Conservation (phyloP, 1,140 invertebrate species). For the Procambarus virginalis region DNA sequence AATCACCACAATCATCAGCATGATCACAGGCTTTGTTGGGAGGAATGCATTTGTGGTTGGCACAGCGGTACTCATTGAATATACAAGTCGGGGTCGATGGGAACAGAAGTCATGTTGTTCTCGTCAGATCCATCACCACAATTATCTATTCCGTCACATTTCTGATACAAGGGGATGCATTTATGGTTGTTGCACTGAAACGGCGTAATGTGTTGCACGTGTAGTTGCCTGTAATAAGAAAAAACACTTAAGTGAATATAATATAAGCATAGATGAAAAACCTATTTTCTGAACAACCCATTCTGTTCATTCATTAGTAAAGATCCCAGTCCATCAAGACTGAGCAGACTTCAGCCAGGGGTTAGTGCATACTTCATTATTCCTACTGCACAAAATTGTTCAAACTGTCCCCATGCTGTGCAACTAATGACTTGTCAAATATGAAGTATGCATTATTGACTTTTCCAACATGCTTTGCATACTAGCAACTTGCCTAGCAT, state of each 20-base stretch:
- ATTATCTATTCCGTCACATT: slow-evolving; percentile 91
- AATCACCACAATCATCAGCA: slow-evolving; percentile 86
- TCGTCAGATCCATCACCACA: slow-evolving; percentile 95
- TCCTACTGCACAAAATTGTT: no score
- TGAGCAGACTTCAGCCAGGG: no score
- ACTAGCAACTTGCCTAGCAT: no score
- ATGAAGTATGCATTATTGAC: no score
- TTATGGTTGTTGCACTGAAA: slow-evolving; percentile 90
- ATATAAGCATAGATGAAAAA: no score
- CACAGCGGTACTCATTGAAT: slow-evolving; percentile 86
- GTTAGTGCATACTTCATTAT: no score
- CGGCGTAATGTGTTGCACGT: slow-evolving; percentile 85
- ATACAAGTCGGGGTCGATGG: slow-evolving; percentile 71
- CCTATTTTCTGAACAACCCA: no score
- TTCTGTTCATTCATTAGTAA: no score
- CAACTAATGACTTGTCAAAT: no score
- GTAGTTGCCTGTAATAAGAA: slow-evolving; percentile 79
- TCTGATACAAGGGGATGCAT: slow-evolving; percentile 88
- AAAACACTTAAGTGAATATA: background rate
- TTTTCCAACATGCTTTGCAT: no score
- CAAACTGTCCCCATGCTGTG: no score
- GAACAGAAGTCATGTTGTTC: slow-evolving; percentile 91
- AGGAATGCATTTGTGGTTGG: slow-evolving; percentile 92
- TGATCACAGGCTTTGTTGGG: slow-evolving; percentile 88
- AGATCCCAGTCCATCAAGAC: no score